Percentiles rank a stretch among this genome's conserved stretches.
Evolutionary conservation across 2,797 vertebrate genomes (phyloP).

Genomic region (Rhinatrema bivittatum): DNA sequence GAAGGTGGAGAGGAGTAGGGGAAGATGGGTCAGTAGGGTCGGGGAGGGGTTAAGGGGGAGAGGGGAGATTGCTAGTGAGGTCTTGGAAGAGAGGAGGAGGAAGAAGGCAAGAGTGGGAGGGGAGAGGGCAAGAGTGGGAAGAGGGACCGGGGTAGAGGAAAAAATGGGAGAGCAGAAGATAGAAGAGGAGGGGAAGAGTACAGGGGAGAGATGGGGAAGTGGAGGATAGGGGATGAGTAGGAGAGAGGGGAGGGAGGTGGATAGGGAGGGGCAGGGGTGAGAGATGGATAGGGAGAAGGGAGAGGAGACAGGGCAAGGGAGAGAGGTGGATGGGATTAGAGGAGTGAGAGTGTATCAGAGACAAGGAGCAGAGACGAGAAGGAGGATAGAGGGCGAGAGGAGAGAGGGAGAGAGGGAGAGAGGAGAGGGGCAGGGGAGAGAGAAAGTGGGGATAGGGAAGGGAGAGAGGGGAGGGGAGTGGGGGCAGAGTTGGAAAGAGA

Average conservation of each 20-base stretch:
- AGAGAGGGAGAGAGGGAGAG: accelerated
- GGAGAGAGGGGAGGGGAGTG: too few relatives aligned
- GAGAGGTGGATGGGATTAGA: accelerated
- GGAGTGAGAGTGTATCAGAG: accelerated
- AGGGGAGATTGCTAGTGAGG: too few relatives aligned
- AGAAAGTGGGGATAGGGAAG: not conserved
- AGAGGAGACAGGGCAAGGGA: accelerated
- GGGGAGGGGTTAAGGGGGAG: not conserved
- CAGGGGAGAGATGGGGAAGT: not conserved
- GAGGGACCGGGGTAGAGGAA: not conserved
- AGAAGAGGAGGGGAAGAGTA: not conserved
- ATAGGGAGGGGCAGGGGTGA: not conserved
- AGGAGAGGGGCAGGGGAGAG: accelerated
- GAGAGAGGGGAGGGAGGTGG: not conserved
- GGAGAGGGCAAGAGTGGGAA: too few relatives aligned
- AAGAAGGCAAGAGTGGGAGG: not conserved
- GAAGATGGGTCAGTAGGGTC: not conserved
- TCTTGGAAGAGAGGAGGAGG: not conserved
- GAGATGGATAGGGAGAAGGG: accelerated
- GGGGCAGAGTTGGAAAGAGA: too few relatives aligned
- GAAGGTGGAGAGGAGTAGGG: too few relatives aligned
- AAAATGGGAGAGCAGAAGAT: not conserved
- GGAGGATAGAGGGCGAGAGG: accelerated
- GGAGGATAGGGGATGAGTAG: not conserved
- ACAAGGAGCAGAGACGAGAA: too few relatives aligned